Evolutionary conservation across 2,797 vertebrate species (phyloP).

Genomic region (Hephaestus fuliginosus): DNA sequence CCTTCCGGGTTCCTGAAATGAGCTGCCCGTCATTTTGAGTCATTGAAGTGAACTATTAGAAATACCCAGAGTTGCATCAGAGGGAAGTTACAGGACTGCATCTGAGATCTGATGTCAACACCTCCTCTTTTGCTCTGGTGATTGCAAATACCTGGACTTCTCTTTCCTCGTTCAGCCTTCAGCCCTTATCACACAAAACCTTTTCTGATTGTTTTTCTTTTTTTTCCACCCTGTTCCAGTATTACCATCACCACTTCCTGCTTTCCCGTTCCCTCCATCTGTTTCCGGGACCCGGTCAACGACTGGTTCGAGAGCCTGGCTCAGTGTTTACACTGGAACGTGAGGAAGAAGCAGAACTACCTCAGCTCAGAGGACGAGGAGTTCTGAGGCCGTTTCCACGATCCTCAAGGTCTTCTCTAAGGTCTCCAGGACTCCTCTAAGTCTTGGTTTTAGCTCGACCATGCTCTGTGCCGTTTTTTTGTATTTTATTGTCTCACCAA

Average conservation of each 20-base stretch:
- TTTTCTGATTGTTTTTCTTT: background rate
- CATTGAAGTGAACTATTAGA: background rate
- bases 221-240: slow-evolving; percentile 55
- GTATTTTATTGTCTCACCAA: slow-evolving; percentile 14
- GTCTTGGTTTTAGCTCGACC: slow-evolving; percentile 17
- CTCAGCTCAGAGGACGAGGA: slow-evolving; percentile 89
- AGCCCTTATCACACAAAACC: background rate
- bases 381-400: slow-evolving; percentile 39
- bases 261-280: slow-evolving; percentile 89
- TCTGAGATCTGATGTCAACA: slow-evolving; percentile 39
- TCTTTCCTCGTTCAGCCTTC: background rate
- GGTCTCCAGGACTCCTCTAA: slow-evolving; percentile 14
- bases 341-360: slow-evolving; percentile 90
- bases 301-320: slow-evolving; percentile 90
- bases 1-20: slow-evolving; percentile 38
- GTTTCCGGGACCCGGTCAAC: slow-evolving; percentile 88
- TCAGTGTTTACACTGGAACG: slow-evolving; percentile 90
- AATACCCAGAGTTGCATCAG: slow-evolving; percentile 28
- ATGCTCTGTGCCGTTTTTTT: slow-evolving; percentile 22
- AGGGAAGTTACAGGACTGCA: slow-evolving; percentile 17
- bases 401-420: background rate
- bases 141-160: slow-evolving; percentile 39
- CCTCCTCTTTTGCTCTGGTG: background rate
- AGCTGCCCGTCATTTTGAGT: background rate
- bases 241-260: slow-evolving; percentile 90